Evolutionary conservation across 2,797 vertebrate genomes (phyloP).

Genomic region (Artibeus lituratus): DNA sequence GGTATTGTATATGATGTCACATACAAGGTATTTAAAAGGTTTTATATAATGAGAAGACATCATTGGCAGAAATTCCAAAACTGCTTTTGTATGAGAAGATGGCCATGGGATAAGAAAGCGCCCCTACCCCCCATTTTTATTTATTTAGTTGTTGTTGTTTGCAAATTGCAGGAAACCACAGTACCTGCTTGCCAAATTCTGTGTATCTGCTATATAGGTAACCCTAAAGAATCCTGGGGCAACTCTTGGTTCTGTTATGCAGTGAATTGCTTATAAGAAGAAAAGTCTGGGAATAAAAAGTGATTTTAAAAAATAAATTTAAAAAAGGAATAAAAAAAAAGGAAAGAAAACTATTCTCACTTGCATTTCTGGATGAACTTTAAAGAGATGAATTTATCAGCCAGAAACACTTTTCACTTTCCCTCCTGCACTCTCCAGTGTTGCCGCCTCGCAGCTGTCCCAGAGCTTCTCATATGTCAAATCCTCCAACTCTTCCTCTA

Average conservation of each 20-base stretch:
- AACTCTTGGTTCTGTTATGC: background rate
- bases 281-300: background rate
- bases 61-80: constrained; percentile 16
- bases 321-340: background rate
- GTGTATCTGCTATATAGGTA: background rate
- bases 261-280: background rate
- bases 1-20: background rate
- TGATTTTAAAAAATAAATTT: background rate
- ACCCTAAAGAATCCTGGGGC: background rate
- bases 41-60: background rate
- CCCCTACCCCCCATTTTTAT: background rate
- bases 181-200: background rate
- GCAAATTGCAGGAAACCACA: background rate
- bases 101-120: constrained; percentile 6
- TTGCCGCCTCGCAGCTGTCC: background rate
- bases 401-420: background rate
- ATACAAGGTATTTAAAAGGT: background rate
- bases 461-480: background rate
- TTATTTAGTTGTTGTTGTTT: background rate
- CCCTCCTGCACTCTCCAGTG: background rate
- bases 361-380: constrained; percentile 17
- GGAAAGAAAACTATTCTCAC: background rate
- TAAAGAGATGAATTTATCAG: background rate
- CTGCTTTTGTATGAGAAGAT: constrained; percentile 37
- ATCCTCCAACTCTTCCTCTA: background rate